Evolutionary conservation across 2,113 vertebrate species (phyloP).

Genomic region (Rhinogobius similis): DNA sequence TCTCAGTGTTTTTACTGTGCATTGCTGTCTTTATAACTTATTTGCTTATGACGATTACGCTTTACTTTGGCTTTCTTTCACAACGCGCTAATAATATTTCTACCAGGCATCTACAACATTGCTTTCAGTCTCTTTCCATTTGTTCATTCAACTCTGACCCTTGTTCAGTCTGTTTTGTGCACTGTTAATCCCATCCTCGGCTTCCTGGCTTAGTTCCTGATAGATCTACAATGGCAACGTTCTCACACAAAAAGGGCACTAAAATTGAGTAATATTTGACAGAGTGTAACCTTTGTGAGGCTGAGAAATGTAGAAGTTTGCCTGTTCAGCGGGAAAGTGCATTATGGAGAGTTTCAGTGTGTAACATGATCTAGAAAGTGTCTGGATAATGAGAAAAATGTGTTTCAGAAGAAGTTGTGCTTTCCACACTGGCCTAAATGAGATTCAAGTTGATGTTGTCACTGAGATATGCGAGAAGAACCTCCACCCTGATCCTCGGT

Average conservation of each 20-base stretch:
- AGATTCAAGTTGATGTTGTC: conserved; percentile 1
- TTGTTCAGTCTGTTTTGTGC: neutral
- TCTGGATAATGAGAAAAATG: conserved; percentile 22
- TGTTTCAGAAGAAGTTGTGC: conserved; percentile 14
- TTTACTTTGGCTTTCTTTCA: neutral
- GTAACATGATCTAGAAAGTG: conserved; percentile 28
- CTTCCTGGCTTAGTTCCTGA: conserved; percentile 8
- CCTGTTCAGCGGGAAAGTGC: neutral
- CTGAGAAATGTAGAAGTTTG: neutral
- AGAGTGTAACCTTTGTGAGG: neutral
- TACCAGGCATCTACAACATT: neutral
- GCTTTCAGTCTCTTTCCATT: neutral
- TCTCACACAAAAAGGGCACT: neutral
- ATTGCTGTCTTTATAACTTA: neutral
- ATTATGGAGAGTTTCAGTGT: neutral
- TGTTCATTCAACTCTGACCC: conserved; percentile 21
- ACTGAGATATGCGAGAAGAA: conserved; percentile 16
- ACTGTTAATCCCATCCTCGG: conserved; percentile 22
- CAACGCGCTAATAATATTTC: neutral
- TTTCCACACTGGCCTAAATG: neutral
- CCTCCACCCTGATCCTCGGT: neutral
- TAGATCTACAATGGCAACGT: conserved; percentile 1
- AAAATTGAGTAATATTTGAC: neutral
- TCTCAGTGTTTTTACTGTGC: neutral
- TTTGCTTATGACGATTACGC: neutral